phyloP scores from a whole-genome alignment of 2,797 vertebrate species.

The Macroramphosus scolopax region DNA sequence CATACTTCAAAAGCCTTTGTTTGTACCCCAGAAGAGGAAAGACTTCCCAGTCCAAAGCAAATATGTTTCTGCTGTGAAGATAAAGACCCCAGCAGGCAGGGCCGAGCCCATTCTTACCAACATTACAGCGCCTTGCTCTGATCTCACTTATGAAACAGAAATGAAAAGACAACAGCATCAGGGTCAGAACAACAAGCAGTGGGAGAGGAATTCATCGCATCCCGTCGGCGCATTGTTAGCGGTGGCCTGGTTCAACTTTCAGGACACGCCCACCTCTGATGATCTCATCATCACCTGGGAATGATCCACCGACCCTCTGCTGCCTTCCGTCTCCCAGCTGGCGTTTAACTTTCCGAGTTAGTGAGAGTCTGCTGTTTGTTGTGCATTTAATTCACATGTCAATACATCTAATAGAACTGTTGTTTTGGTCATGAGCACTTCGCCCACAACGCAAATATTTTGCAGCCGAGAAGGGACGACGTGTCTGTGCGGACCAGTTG shows the following conservation, averaged over 20 bases:
- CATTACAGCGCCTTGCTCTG: constrained; percentile 38
- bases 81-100: constrained; percentile 30
- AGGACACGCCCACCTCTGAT: constrained; percentile 14
- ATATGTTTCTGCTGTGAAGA: constrained; percentile 52
- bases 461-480: too few species aligned
- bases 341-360: too few species aligned
- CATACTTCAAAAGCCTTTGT: constrained; percentile 59
- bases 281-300: constrained; percentile 44
- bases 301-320: too few species aligned
- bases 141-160: constrained; percentile 58
- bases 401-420: too few species aligned
- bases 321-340: too few species aligned
- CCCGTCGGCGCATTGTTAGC: not conserved
- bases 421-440: too few species aligned
- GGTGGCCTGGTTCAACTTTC: constrained; percentile 44
- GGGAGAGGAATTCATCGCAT: not conserved
- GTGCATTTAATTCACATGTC: too few species aligned
- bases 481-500: too few species aligned
- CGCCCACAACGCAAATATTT: too few species aligned
- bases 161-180: constrained; percentile 36
- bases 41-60: constrained; percentile 47
- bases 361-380: too few species aligned
- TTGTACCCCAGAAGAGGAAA: constrained; percentile 34
- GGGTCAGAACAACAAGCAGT: too few species aligned
- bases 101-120: constrained; percentile 31